Evolutionary conservation across 2,113 vertebrate species (phyloP).

Genomic region (Theropithecus gelada): DNA sequence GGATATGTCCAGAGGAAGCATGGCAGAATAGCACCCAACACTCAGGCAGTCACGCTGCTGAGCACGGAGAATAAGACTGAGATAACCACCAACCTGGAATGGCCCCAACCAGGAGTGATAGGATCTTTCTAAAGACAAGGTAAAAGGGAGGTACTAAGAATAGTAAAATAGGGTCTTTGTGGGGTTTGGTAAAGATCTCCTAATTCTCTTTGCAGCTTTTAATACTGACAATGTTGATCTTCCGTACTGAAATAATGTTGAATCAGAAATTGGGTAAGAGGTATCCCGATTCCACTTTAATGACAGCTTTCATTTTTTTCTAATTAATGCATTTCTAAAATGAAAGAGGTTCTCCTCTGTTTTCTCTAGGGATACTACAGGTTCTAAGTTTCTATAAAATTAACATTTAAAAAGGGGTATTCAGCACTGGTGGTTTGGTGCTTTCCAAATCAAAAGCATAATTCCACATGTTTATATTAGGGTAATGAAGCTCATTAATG

Average conservation of each 20-base stretch:
- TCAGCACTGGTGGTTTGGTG: neutral
- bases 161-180: neutral
- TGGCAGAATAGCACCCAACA: fast-evolving
- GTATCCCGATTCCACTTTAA: neutral
- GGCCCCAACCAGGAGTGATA: neutral
- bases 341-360: neutral
- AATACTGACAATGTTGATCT: neutral
- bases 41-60: fast-evolving
- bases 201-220: neutral
- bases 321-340: neutral
- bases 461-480: neutral
- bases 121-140: neutral
- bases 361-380: neutral
- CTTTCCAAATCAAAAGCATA: neutral
- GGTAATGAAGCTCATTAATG: neutral
- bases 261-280: neutral
- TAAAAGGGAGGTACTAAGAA: neutral
- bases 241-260: neutral
- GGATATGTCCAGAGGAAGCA: neutral
- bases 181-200: neutral
- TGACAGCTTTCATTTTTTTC: neutral
- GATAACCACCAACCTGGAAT: neutral
- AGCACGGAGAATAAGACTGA: neutral
- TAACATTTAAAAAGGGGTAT: neutral
- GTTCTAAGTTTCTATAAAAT: neutral